Base-by-base conservation (phyloP, 2,113 vertebrate species). In the Tylochromis polylepis region DNA sequence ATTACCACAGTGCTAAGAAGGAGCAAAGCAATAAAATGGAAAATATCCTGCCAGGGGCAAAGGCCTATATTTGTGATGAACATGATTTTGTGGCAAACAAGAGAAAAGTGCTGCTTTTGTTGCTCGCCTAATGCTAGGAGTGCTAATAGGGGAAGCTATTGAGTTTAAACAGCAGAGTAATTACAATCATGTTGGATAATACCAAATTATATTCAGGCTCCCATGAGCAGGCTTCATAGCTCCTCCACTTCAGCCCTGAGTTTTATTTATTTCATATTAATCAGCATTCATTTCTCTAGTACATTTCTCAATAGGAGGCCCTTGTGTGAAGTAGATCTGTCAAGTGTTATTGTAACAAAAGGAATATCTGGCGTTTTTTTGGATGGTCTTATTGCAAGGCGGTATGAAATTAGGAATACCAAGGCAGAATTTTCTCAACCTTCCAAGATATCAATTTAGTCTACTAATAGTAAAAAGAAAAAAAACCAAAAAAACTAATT, bases 191-290 rank as follows among this genome's bases (percentile, higher is more conserved):
- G n/a, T 57, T 85, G 83, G 80, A 91, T 87, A 85, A 85, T 55
- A 75, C 82, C 70, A 81, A 91, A 91, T 90, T 90, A 90, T 79
- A 86, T 85, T 78, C 82, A 81, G 80, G 79, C 85, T 93, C 86
- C 88, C 15, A 12, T 85, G 83, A 85, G 88, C 89, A 83, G 53
- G 79, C 82, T 87, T 79, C 70, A 55, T 78, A 31, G 78, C 85
- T 72, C 84, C 70, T 90, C 91, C 67, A 88, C 46, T 92, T 78
- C 72, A 85, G 87, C 85, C 70, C 29, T 1, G 56, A 83, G 77
- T 89, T 92, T 91, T 88, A 89, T 95, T 95, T 94, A 94, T 94
- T 91, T 89, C 90, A 87, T 84, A 93, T 94, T 93, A 96, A 95
- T 95, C 93, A 92, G 90, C 60, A 77, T 89, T 92, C 92, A 84